Evolutionary conservation across 2,797 vertebrate genomes (phyloP).

Genomic region (Rhinophrynus dorsalis): DNA sequence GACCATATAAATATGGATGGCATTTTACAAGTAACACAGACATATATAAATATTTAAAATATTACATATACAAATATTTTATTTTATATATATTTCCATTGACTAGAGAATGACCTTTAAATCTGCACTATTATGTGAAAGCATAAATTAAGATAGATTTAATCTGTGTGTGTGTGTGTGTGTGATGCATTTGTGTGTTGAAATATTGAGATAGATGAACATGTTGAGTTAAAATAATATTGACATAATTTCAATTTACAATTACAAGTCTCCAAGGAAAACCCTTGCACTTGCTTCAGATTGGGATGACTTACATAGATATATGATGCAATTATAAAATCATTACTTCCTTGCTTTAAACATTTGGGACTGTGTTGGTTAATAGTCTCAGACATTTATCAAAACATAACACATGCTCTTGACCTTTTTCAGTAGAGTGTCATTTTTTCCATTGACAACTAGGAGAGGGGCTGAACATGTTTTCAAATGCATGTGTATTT

Average conservation of each 20-base stretch:
- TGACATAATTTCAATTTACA: background rate
- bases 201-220: background rate
- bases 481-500: conserved; percentile 55
- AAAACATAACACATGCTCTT: conserved; percentile 32
- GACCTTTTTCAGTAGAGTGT: conserved; percentile 46
- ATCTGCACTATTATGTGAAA: background rate
- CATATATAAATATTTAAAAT: too few species aligned
- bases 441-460: conserved; percentile 35
- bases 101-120: background rate
- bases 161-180: background rate
- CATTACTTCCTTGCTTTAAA: conserved; percentile 22
- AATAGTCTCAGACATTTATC: conserved; percentile 30
- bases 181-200: background rate
- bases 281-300: conserved; percentile 7
- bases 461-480: conserved; percentile 3
- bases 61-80: background rate
- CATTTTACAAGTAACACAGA: too few species aligned
- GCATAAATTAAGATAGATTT: background rate
- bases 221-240: conserved; percentile 16
- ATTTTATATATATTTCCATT: background rate
- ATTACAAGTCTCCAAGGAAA: conserved; percentile 5
- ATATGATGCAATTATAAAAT: conserved; percentile 23
- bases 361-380: conserved; percentile 27
- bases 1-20: too few species aligned
- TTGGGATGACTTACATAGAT: conserved; percentile 17